These are phyloP conservation scores for Prunella himalayana DNA, from an alignment of 2,113 vertebrate species.

Conservation along the genomic window DNA sequence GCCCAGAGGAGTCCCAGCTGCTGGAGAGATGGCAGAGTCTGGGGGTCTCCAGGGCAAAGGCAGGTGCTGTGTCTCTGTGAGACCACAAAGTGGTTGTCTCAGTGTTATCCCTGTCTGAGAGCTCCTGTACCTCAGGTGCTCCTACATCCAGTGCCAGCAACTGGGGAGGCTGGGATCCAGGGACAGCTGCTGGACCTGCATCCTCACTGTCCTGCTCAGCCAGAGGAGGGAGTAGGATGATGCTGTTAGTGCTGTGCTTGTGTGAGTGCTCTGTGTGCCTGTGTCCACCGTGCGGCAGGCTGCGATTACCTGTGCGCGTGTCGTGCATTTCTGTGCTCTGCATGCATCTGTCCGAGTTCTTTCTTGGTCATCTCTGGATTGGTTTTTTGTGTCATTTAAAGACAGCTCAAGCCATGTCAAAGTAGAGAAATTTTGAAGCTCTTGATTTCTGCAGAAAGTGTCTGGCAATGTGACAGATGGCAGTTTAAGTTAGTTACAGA, in stretches of 20 bases:
- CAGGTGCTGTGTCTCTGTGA: not conserved
- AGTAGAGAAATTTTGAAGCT: not conserved
- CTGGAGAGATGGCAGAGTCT: not conserved
- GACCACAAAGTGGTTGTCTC: not conserved
- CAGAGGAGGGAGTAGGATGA: not conserved
- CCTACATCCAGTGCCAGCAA: not conserved
- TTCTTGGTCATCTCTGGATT: not conserved
- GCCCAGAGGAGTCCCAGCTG: not conserved
- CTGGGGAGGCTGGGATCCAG: not conserved
- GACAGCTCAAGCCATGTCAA: not conserved
- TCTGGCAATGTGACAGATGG: not conserved
- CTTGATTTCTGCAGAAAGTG: not conserved
- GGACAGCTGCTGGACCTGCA: not conserved
- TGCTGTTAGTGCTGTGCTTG: not conserved
- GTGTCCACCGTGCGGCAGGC: not conserved
- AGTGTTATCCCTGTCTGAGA: not conserved
- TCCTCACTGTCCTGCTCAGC: not conserved
- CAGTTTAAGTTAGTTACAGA: not conserved
- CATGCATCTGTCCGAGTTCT: not conserved
- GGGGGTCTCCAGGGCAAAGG: not conserved
- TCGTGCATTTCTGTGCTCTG: not conserved
- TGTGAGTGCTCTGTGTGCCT: not conserved
- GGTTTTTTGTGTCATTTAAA: not conserved
- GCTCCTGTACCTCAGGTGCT: accelerated
- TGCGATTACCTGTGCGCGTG: not conserved